These are phyloP conservation scores for Chiridota heheva DNA, from an alignment of 35 echinoderm and acorn worm species.

Conservation along the genomic window DNA sequence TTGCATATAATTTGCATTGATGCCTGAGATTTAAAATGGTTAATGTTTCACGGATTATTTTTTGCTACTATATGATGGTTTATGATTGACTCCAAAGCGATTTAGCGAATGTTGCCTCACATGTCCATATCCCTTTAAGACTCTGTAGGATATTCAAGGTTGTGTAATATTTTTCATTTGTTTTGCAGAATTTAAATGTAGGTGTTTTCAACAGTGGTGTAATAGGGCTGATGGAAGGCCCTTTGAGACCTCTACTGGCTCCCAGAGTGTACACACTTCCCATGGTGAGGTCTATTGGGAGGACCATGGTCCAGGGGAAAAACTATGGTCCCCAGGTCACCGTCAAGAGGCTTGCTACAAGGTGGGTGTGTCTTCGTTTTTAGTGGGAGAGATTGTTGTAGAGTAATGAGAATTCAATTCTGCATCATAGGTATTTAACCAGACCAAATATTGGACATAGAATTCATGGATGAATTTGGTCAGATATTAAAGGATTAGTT, in stretches of 20 bases:
- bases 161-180: neutral
- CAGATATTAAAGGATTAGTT: no score
- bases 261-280: conserved; percentile 96
- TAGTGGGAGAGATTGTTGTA: no score
- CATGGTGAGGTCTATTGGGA: conserved; percentile 91
- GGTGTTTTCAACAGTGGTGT: conserved; percentile 62
- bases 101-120: neutral
- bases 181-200: conserved; percentile 50
- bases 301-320: conserved; percentile 99
- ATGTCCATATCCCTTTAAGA: neutral
- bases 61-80: neutral
- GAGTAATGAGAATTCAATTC: no score
- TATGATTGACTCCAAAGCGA: neutral
- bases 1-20: no score
- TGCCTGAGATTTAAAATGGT: no score
- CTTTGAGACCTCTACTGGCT: conserved; percentile 81
- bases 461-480: no score
- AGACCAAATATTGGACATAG: no score
- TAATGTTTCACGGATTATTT: no score
- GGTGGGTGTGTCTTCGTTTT: no score
- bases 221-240: conserved; percentile 73
- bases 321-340: conserved; percentile 99
- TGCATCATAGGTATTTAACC: no score
- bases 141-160: neutral
- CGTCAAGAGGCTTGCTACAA: conserved; percentile 96